Percentiles rank a stretch among this genome's conserved stretches.
Conservation (phyloP, 2,113 vertebrate genomes). For the Parus major region DNA sequence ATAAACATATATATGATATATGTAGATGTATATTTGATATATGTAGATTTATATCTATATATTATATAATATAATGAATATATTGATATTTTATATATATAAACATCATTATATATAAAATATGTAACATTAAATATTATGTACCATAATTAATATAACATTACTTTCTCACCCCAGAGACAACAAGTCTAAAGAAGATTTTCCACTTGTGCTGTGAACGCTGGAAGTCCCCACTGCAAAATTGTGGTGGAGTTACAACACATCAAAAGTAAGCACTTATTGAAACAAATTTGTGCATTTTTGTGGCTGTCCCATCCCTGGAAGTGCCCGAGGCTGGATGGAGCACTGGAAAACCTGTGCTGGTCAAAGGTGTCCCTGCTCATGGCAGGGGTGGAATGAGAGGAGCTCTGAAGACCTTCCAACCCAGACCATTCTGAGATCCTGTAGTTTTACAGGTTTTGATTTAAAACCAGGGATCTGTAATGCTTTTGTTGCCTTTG, state of each 20-base stretch:
- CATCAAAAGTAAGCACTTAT: fast-evolving
- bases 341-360: not conserved
- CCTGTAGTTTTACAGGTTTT: not conserved
- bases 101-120: not conserved
- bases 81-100: not conserved
- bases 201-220: fast-evolving
- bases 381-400: not conserved
- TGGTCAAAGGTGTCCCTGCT: not conserved
- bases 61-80: not conserved
- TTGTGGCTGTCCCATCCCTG: not conserved
- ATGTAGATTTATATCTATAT: not conserved
- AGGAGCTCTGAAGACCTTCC: not conserved
- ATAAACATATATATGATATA: too few species aligned
- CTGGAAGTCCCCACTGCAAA: not conserved
- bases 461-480: not conserved
- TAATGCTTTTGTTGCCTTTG: not conserved
- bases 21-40: too few species aligned
- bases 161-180: fast-evolving
- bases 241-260: fast-evolving
- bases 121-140: not conserved
- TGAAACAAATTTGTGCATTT: not conserved
- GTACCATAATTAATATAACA: not conserved
- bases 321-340: not conserved
- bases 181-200: fast-evolving
- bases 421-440: not conserved